Evolutionary conservation across 2,888 invertebrate species (phyloP).

Genomic region (Scaptomyza reducta): DNA sequence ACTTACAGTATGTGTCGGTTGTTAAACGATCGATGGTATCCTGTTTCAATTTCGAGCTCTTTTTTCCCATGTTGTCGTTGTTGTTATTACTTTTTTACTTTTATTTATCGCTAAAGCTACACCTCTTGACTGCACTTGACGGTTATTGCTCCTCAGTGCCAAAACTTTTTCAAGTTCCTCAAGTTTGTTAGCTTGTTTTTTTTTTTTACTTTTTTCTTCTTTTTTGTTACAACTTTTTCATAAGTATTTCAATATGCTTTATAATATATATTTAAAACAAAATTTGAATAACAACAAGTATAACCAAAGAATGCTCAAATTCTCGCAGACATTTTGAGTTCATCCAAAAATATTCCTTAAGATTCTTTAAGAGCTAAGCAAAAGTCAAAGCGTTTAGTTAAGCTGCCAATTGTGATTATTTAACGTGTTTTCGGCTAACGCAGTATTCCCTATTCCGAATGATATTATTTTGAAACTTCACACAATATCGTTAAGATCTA

Average conservation of each 20-base stretch:
- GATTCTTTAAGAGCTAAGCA: not conserved
- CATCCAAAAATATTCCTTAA: not conserved
- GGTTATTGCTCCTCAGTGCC: conserved; percentile 66
- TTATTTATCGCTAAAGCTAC: conserved; percentile 13
- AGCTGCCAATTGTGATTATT: too few relatives aligned
- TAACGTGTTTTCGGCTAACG: too few relatives aligned
- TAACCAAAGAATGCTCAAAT: conserved; percentile 24
- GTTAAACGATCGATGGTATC: conserved; percentile 97
- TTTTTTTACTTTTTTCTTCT: conserved; percentile 4
- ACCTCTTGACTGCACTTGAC: conserved; percentile 44
- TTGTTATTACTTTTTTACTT: conserved; percentile 20
- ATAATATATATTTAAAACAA: conserved; percentile 38
- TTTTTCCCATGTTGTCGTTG: conserved; percentile 92
- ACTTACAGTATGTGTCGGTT: conserved; percentile 96
- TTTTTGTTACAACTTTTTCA: conserved; percentile 56
- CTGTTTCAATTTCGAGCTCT: conserved; percentile 97
- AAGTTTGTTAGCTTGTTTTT: conserved; percentile 23
- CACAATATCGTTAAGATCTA: too few relatives aligned
- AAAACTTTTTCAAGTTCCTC: conserved; percentile 50
- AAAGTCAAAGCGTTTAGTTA: not conserved
- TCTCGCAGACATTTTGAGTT: conserved; percentile 24
- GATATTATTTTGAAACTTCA: too few relatives aligned
- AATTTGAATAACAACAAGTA: conserved; percentile 24
- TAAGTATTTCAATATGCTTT: conserved; percentile 75
- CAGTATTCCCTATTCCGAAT: too few relatives aligned